phyloP scores from a whole-genome alignment of 2,888 invertebrate species.

The Hydrotaea diabolus region DNA sequence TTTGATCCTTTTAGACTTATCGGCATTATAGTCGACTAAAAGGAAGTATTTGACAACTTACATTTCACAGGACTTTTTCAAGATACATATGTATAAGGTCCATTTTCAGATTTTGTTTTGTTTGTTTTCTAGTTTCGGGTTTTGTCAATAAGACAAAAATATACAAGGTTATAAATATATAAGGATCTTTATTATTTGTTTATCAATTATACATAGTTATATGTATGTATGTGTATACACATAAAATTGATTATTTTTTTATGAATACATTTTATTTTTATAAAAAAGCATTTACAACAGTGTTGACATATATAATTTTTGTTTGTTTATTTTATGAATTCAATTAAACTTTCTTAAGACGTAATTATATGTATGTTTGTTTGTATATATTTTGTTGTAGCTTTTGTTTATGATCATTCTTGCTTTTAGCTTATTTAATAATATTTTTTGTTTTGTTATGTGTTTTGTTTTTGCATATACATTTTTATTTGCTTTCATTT shows the following conservation, averaged over 20 bases:
- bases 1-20: no score
- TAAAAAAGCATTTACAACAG: constrained; percentile 68
- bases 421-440: constrained; percentile 64
- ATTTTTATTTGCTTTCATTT: constrained; percentile 51
- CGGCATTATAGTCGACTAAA: no score
- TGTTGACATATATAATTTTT: constrained; percentile 60
- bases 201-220: constrained; percentile 20
- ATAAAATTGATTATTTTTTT: constrained; percentile 41
- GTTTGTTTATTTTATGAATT: constrained; percentile 45
- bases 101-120: no score
- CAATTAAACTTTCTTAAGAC: constrained; percentile 60
- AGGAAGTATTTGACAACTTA: no score
- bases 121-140: no score
- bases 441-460: constrained; percentile 32
- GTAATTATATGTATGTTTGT: constrained; percentile 52
- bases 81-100: no score
- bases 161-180: constrained; percentile 23
- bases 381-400: constrained; percentile 50
- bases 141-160: not conserved
- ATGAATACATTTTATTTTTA: constrained; percentile 59
- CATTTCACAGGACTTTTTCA: no score
- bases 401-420: constrained; percentile 58
- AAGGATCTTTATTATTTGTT: constrained; percentile 33
- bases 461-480: constrained; percentile 53
- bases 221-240: not conserved